These are phyloP conservation scores for Heterochromis multidens DNA, from an alignment of 2,113 vertebrate species.

Conservation along the genomic window DNA sequence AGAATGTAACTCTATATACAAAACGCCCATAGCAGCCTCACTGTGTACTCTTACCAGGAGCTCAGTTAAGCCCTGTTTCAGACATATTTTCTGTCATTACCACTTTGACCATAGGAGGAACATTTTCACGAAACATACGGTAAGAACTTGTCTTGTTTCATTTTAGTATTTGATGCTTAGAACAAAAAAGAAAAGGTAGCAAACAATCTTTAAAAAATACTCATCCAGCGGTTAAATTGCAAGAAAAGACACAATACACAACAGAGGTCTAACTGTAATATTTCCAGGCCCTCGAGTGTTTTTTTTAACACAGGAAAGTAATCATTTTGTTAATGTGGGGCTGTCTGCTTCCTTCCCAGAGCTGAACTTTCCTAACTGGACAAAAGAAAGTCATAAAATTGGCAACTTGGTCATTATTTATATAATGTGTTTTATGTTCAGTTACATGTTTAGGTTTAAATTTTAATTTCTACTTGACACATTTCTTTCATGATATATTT, in stretches of 20 bases:
- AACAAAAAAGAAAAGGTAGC: background rate
- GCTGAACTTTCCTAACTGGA: background rate
- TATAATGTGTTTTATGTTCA: background rate
- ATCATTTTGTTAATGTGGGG: too few relatives aligned
- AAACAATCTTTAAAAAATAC: background rate
- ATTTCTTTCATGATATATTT: background rate
- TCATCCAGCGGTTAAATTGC: background rate
- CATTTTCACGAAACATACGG: background rate
- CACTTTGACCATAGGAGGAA: background rate
- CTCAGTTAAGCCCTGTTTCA: background rate
- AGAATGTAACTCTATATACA: conserved; percentile 65
- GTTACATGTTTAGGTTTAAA: background rate
- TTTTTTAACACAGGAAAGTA: background rate
- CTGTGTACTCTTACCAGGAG: background rate
- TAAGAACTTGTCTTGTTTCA: conserved; percentile 14
- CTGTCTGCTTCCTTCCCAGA: background rate
- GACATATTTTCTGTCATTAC: background rate
- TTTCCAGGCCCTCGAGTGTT: background rate
- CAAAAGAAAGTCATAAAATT: background rate
- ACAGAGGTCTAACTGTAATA: background rate
- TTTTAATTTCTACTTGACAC: background rate
- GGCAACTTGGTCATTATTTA: background rate
- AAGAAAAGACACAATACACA: background rate
- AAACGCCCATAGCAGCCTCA: background rate
- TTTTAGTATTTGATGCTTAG: background rate